phyloP scores from a whole-genome alignment of 2,888 invertebrate species.

The Mactromeris polynyma region DNA sequence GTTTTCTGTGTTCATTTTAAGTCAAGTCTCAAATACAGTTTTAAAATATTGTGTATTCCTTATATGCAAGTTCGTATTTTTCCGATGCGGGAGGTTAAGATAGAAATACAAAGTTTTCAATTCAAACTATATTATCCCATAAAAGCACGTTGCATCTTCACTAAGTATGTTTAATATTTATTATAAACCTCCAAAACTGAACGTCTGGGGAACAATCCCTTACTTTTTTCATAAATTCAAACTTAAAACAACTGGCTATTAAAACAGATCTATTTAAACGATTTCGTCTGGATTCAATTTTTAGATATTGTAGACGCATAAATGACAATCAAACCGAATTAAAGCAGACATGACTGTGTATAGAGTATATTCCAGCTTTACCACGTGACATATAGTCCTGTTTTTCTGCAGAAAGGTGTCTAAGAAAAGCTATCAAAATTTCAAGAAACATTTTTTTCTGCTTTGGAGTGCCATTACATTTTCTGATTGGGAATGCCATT shows the following conservation, averaged over 20 bases:
- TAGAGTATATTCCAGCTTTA: not conserved
- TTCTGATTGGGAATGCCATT: not conserved
- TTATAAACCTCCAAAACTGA: not conserved
- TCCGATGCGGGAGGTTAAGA: not conserved
- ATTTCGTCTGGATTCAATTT: not conserved
- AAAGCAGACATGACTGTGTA: not conserved
- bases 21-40: too few species aligned
- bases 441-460: not conserved
- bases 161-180: not conserved
- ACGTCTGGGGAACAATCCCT: not conserved
- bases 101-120: not conserved
- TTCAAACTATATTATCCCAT: not conserved
- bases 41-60: not conserved
- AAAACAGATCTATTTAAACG: not conserved
- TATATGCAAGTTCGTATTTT: not conserved
- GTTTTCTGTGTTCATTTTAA: too few species aligned
- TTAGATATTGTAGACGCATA: not conserved
- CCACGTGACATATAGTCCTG: not conserved
- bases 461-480: not conserved
- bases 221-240: not conserved
- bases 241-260: not conserved
- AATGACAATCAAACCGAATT: not conserved
- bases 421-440: not conserved
- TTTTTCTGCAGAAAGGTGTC: too few species aligned
- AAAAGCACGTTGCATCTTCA: too few species aligned